Base-by-base conservation (phyloP, 2,797 vertebrate genomes). In the Chrosomus eos region DNA sequence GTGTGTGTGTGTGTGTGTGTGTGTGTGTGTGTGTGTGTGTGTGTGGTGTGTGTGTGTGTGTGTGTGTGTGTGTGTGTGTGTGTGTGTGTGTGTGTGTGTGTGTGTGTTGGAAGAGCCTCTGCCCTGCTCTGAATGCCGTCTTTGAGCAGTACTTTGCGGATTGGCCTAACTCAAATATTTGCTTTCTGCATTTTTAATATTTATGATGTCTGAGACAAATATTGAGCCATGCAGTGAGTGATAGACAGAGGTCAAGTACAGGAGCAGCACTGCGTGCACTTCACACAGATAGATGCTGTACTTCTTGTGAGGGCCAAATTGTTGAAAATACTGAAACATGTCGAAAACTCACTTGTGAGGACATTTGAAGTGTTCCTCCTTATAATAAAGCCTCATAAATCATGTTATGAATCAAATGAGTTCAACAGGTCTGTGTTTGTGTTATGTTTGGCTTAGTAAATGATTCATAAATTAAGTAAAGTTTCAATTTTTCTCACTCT, bases 201-300 rank as follows among this genome's bases (percentile, higher is more conserved):
- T 95, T 94, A 95, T 95, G 94, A 95, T 95, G 93, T 94, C 90
- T 90, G 94, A 94, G 93, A 92, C 91, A 95, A 95, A 95, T 91
- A 95, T 93, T 93, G 92, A 89, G 87, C 10, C 80, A 84, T 88
- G 90, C 92, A 94, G 92, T 94, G 93, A 95, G 93, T 95, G 94
- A 95, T 93, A 94, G 81, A 26, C 88, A 93, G 91, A 94, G 94
- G 94, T 95, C 93, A 95, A 90, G 84, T 91, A 88, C 88, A 93
- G 94, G 91, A 91, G 89, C 92, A 89, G 90, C 89, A 72, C 86
- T 87, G 80, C 82, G 88, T 88, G 90, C 28, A 43, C 51, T 60
- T 80, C 55, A 38, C 38, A 18, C 33, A 83, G 64, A 80, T 72
- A 40, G 40, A 23, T 48, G 19, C 48, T 78, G n/a, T 78, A 51